Conservation (phyloP, 2,888 invertebrate species). For the Nyleta sp. region DNA sequence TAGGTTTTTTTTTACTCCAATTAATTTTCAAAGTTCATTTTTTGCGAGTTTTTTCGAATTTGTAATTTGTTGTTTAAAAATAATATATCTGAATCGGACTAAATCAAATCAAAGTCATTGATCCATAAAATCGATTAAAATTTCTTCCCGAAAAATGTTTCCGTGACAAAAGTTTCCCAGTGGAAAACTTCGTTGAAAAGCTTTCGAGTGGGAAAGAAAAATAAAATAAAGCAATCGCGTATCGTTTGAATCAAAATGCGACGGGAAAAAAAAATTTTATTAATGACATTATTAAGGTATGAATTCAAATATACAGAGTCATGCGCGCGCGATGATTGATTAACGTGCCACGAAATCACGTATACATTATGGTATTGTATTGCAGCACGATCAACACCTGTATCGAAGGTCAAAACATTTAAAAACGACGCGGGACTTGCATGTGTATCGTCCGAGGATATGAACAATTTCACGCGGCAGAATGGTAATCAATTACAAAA, state of each 20-base stretch:
- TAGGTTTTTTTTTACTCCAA: too few species aligned
- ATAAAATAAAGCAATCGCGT: conserved; percentile 49
- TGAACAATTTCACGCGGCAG: conserved; percentile 55
- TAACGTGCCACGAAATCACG: conserved; percentile 63
- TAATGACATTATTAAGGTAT: conserved; percentile 63
- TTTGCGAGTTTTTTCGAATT: too few species aligned
- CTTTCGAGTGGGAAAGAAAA: conserved; percentile 12
- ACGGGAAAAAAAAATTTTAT: conserved; percentile 59
- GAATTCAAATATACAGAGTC: conserved; percentile 61
- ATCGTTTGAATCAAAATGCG: conserved; percentile 27
- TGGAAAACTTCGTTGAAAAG: too few species aligned
- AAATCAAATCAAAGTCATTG: too few species aligned
- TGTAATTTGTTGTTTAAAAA: too few species aligned
- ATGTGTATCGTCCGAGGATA: conserved; percentile 38
- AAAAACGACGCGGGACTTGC: conserved; percentile 42
- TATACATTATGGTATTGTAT: conserved; percentile 58
- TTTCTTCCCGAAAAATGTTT: too few species aligned
- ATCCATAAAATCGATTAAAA: too few species aligned
- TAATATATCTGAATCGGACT: too few species aligned
- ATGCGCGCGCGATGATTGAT: conserved; percentile 61
- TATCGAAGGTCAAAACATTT: conserved; percentile 61
- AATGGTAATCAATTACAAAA: conserved; percentile 54
- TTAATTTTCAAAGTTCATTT: too few species aligned
- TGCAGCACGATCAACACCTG: conserved; percentile 62
- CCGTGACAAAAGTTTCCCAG: too few species aligned